Conservation (phyloP, 2,888 invertebrate species). For the Epirrita christyi region DNA sequence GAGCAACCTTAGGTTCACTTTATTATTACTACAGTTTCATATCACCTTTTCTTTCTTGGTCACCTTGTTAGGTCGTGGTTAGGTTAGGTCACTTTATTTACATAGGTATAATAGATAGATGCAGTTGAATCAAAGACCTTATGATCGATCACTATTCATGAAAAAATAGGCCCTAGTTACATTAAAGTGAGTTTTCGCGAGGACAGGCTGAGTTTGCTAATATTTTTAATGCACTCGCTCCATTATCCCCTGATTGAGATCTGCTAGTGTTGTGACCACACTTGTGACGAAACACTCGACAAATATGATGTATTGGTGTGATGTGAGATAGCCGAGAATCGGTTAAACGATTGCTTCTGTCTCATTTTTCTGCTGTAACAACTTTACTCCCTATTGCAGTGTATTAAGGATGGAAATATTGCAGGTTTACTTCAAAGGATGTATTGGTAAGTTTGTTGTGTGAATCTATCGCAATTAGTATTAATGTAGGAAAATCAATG, state of each 20-base stretch:
- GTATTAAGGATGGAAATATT: conserved; percentile 29
- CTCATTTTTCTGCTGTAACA: conserved; percentile 23
- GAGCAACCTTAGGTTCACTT: too few species aligned
- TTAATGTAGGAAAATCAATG: conserved; percentile 76
- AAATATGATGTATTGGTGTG: conserved; percentile 80
- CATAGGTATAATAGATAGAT: too few species aligned
- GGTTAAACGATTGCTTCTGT: conserved; percentile 43
- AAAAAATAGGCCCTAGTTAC: background rate
- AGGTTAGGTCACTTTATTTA: background rate
- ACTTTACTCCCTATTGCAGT: conserved; percentile 37
- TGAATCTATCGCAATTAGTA: conserved; percentile 69
- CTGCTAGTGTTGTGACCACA: conserved; percentile 63
- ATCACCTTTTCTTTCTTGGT: too few species aligned
- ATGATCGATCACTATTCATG: conserved; percentile 8
- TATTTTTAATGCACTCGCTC: conserved; percentile 63
- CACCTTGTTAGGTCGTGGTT: too few species aligned
- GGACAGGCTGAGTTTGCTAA: conserved; percentile 51
- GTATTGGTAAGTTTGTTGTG: conserved; percentile 21
- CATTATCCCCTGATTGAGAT: conserved; percentile 69
- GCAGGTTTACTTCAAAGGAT: conserved; percentile 6
- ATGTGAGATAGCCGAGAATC: conserved; percentile 65
- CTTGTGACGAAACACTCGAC: conserved; percentile 72
- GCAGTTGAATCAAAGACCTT: background rate
- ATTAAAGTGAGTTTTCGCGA: conserved; percentile 3
- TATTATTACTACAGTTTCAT: too few species aligned